Evolutionary conservation across 1,140 invertebrate species (phyloP).

Genomic region (Tetragonula clypearis): DNA sequence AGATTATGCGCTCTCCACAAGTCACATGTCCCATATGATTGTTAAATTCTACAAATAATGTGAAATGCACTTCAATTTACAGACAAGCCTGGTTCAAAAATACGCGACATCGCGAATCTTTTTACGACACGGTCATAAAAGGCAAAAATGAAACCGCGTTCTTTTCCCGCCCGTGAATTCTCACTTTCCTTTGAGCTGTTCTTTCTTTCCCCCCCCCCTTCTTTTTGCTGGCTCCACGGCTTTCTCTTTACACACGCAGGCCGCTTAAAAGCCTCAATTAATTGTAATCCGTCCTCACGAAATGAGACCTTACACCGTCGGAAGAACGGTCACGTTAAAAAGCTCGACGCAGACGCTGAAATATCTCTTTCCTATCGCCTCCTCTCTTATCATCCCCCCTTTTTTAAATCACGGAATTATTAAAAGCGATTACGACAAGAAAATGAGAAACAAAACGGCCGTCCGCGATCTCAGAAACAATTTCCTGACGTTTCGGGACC

Average conservation of each 20-base stretch:
- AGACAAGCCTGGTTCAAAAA: neutral
- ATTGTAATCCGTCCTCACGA: conserved; percentile 39
- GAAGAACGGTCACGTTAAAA: conserved; percentile 40
- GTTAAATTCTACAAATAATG: neutral
- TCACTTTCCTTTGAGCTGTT: conserved; percentile 8
- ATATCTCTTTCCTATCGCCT: neutral
- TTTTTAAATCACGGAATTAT: neutral
- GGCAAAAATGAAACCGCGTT: conserved; percentile 41
- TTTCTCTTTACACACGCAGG: conserved; percentile 24
- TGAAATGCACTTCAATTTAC: neutral
- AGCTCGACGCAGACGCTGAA: conserved; percentile 13
- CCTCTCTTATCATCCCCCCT: too few species aligned
- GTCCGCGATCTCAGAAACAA: neutral
- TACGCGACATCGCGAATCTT: neutral
- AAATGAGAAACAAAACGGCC: neutral
- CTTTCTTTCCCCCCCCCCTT: conserved; percentile 7
- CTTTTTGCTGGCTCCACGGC: neutral
- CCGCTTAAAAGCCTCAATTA: conserved; percentile 47
- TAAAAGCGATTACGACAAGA: conserved; percentile 23
- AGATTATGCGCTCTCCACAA: neutral
- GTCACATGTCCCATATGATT: neutral
- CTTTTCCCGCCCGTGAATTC: neutral
- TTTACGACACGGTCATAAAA: conserved; percentile 8
- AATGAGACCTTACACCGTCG: conserved; percentile 9
- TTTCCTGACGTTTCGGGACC: neutral